Percentiles rank a stretch among this genome's conserved stretches.
These are phyloP conservation scores for Vulpes ferrilata DNA, from an alignment of 2,113 vertebrate genomes.

Conservation along the genomic window DNA sequence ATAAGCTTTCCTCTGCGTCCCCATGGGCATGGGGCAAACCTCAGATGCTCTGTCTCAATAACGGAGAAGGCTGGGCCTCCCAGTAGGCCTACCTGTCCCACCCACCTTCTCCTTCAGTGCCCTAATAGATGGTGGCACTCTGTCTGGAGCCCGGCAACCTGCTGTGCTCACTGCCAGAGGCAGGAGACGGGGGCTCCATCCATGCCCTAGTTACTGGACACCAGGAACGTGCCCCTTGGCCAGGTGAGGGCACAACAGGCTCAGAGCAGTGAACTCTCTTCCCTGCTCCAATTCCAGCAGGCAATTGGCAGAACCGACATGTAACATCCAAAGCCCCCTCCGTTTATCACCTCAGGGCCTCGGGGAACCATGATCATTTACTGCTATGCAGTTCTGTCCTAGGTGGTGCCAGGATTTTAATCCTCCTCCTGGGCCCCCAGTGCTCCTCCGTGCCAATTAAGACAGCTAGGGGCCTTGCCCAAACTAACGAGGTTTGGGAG, in stretches of 20 bases:
- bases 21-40: neutral
- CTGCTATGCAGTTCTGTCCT: neutral
- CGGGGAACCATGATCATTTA: neutral
- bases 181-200: neutral
- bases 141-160: neutral
- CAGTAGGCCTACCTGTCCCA: neutral
- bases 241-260: neutral
- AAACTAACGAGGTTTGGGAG: too few species aligned
- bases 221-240: neutral
- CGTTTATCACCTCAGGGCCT: neutral
- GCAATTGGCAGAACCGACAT: neutral
- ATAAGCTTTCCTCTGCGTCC: neutral
- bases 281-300: neutral
- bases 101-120: neutral
- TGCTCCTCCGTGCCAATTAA: neutral
- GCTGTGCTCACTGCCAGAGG: neutral
- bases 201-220: neutral
- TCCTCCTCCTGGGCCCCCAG: neutral
- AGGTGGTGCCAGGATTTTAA: neutral
- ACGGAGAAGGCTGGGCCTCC: neutral
- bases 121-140: neutral
- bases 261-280: neutral
- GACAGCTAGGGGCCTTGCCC: neutral
- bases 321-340: neutral
- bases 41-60: neutral